Base-by-base conservation (phyloP, 2,113 vertebrate species). In the Pantherophis guttatus region DNA sequence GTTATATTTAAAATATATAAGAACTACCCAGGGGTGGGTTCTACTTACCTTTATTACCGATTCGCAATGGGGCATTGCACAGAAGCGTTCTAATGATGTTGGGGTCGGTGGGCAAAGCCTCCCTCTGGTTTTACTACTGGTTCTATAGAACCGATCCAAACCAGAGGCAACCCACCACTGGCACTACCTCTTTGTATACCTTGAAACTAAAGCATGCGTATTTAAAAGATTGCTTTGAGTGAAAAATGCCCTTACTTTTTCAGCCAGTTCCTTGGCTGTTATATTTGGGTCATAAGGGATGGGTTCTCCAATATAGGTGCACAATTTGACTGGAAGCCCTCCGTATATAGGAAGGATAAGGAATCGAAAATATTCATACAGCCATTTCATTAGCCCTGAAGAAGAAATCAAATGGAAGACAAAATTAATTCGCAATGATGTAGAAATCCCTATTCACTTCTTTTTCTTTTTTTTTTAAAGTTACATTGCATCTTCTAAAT, bases 231-330 rank as follows among this genome's bases (percentile, higher is more conserved):
- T 65, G 13, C 1, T 50, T 65, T 90, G 44, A 19, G 39, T 62
- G 44, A 5, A 17, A 11, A 33, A 8, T 5, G 17, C 2, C 26
- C 75, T 87, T 86, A 88, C 91, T 39, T 92, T 92, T 87, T 87
- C 8, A 87, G 57, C 86, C 17, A 92, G 86, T 7, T 92, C 91
- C 26, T 39, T n/a, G 54, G 59, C 86, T 70, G 91, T 88, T 11
- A 70, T 70, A 54, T 70, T 26, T 15, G 91, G 86, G 54, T 92
- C 91, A 88, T 92, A 70, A 26, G 58, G 86, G 50, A 92, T 92
- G 86, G 91, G 75, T 86, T 91, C 75, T 58, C 75, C 53, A 48
- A 91, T 57, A 50, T 91, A 91, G 26, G 90, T 91, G 33, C 54
- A 24, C 4, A 91, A 17, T 86, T 91, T 91, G 11, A 91, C 90